Evolutionary conservation across 2,113 vertebrate genomes (phyloP), one percentile per base, ranked within the genome.

Genomic region (Scytalopus superciliaris): DNA sequence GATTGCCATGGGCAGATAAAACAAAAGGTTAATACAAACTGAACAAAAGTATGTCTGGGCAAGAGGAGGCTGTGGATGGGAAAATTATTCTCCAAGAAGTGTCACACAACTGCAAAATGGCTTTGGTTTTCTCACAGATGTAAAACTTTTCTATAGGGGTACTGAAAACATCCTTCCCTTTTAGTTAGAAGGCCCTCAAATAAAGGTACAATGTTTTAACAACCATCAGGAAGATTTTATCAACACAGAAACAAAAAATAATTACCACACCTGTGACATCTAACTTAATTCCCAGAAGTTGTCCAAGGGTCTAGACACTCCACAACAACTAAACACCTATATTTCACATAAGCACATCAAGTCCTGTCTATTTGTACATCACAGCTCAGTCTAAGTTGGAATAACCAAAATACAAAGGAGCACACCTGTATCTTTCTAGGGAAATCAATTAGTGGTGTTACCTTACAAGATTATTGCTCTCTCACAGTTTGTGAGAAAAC

Each of bases 401-500:
- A 66, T 13, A 87, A 16, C 19, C 59, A 57, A 69, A 75, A 24
- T 28, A 66, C 3, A 70, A 88, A 89, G 33, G 19, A 30, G 18
- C 14, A 80, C 35, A 68, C 3, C 25, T 40, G 1, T 5, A 28
- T 9, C 35, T 79, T 60, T 80, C 75, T 44, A 83, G 28, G 13
- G 21, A 84, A 86, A 35, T 33, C 53, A 52, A 10, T 59, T 28
- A 68, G 49, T 23, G 39, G 10, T 33, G 24, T 10, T 45, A 57
- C 12, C 30, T 49, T 40, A 59, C 30, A 89, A 89, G 42, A 66
- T 40, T 4, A 67, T 25, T 0, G 0, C 9, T 16, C 13, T 16
- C 13, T 28, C 1, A 0, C 19, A 67, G n/a, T 7, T 59, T 0
- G 0, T 28, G 15, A 63, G 15, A 77, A 33, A 93, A 87, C 12